These are phyloP conservation scores for Diaphora mendica DNA, from an alignment of 2,888 invertebrate genomes.

Conservation along the genomic window DNA sequence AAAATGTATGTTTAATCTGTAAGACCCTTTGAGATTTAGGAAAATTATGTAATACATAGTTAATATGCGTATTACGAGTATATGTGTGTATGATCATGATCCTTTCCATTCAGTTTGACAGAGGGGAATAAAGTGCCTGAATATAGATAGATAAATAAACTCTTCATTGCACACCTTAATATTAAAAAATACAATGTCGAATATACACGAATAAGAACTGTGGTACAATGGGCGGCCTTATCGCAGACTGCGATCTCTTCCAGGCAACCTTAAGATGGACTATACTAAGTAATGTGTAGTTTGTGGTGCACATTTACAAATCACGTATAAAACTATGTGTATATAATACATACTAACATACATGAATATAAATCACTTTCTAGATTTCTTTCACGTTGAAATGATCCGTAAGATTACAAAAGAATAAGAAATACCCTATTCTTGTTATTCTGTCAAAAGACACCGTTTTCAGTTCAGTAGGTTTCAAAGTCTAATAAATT, in stretches of 20 bases:
- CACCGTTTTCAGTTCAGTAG: background rate
- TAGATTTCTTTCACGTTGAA: background rate
- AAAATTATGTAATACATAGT: background rate
- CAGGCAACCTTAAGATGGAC: too few relatives aligned
- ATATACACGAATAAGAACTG: too few relatives aligned
- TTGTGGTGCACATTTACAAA: too few relatives aligned
- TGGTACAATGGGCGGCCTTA: too few relatives aligned
- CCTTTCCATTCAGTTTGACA: background rate
- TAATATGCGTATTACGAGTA: background rate
- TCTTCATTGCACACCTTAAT: too few relatives aligned
- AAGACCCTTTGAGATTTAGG: background rate
- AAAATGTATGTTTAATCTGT: background rate
- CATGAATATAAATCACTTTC: background rate
- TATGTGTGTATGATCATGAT: background rate
- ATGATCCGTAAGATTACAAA: background rate
- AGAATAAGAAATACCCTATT: background rate
- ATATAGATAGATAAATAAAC: too few relatives aligned
- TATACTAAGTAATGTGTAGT: too few relatives aligned
- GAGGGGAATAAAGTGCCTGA: background rate
- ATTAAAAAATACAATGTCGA: too few relatives aligned
- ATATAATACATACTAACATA: too few relatives aligned
- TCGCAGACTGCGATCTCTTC: too few relatives aligned
- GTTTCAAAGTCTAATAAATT: background rate
- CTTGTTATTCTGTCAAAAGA: background rate
- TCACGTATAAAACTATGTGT: too few relatives aligned